A percentile compares a stretch with the other conserved stretches of the same genome.
These are phyloP conservation scores for Iselma pallidipennis DNA, from an alignment of 2,888 invertebrate species.

Conservation along the genomic window DNA sequence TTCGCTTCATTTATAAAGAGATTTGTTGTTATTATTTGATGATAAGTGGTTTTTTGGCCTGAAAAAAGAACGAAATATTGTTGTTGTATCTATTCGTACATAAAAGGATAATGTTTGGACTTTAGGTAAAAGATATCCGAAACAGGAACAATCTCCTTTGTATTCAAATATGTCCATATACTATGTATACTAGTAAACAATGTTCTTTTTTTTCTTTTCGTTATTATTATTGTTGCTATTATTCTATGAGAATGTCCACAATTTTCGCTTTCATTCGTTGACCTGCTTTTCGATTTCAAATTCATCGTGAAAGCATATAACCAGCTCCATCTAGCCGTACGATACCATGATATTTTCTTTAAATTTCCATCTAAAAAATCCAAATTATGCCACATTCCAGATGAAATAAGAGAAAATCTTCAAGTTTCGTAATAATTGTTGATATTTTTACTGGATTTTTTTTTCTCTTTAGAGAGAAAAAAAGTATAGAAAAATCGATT, in stretches of 20 bases:
- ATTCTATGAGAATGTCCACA: slow-evolving; percentile 50
- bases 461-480: neutral
- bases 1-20: neutral
- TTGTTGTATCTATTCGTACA: too few species aligned
- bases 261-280: slow-evolving; percentile 55
- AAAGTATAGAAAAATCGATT: neutral
- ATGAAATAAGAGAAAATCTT: neutral
- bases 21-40: too few species aligned
- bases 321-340: slow-evolving; percentile 35
- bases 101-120: neutral
- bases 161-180: neutral
- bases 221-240: slow-evolving; percentile 37
- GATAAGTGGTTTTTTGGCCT: too few species aligned
- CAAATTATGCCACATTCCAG: neutral
- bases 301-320: slow-evolving; percentile 53
- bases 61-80: too few species aligned
- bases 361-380: too few species aligned
- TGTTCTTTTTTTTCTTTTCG: neutral
- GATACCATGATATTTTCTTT: too few species aligned
- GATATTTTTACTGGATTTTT: neutral
- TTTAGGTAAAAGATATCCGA: neutral
- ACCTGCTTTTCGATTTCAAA: slow-evolving; percentile 52
- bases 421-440: neutral
- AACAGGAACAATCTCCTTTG: neutral
- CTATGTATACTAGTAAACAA: too few species aligned